Percentiles rank a stretch among this genome's conserved stretches.
Conservation (phyloP, 1,140 invertebrate species). For the Drosophila navojoa region DNA sequence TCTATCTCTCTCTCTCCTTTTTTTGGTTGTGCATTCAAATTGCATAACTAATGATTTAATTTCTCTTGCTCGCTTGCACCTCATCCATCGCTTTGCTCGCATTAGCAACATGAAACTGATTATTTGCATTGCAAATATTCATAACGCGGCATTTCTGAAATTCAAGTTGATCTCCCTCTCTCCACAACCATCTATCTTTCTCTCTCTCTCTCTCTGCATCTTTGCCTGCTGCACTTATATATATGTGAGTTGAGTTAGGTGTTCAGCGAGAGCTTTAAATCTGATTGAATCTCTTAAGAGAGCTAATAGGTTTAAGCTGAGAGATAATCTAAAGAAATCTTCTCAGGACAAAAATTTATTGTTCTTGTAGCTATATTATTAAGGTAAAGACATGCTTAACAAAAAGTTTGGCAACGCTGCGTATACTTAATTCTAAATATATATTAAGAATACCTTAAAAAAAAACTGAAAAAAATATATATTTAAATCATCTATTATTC, state of each 20-base stretch:
- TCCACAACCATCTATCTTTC: too few species aligned
- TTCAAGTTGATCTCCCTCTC: constrained; percentile 23
- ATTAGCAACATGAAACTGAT: constrained; percentile 74
- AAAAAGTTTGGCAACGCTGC: too few species aligned
- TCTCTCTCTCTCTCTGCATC: neutral
- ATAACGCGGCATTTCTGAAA: constrained; percentile 49
- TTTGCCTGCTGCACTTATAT: constrained; percentile 46
- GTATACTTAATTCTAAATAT: too few species aligned
- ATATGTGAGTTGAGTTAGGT: neutral
- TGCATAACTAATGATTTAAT: constrained; percentile 81
- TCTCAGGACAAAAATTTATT: too few species aligned
- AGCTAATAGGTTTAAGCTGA: neutral
- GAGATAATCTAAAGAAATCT: neutral
- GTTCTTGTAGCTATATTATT: too few species aligned
- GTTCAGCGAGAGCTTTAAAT: constrained; percentile 16
- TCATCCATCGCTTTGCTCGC: constrained; percentile 24
- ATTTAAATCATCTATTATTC: too few species aligned
- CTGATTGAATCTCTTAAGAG: constrained; percentile 14
- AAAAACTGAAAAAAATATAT: too few species aligned
- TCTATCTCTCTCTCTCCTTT: too few species aligned
- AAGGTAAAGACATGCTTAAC: too few species aligned
- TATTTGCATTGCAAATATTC: constrained; percentile 75
- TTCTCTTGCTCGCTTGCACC: constrained; percentile 51
- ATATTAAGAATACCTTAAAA: too few species aligned
- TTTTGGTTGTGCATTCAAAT: constrained; percentile 54